Evolutionary conservation across 2,797 vertebrate species (phyloP), one percentile per base, ranked within the genome.

Genomic region (Oceanodroma leucorhoa): DNA sequence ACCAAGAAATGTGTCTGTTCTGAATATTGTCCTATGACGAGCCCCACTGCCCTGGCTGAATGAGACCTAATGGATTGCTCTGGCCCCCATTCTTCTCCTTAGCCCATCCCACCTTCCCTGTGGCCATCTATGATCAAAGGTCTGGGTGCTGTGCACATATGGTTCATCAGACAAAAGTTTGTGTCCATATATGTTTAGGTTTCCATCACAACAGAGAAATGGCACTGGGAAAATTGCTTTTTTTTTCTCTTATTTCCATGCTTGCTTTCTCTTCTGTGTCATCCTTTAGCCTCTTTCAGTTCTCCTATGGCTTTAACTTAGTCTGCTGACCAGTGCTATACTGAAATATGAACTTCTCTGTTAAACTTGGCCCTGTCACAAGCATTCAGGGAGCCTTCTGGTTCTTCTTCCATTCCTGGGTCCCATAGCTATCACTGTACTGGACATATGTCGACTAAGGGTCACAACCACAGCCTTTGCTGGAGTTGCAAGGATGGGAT

Each of bases 321-420:
- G 61, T 53, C 60, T 78, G 76, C 29, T 94, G 79, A 86, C 54
- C 46, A 76, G 32, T 62, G 36, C 46, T 86, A 36, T 20, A 61
- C 23, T 58, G 83, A 89, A 92, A 90, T 19, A 84, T 0, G 14
- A 69, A 86, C 80, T 88, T 83, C 15, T 76, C 41, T 90, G 7
- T 69, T 72, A 50, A 88, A 65, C 50, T 69, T 50, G 30, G 30
- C 73, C 14, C 41, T 48, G 20, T 9, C 38, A 71, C 40, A 90
- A 48, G 20, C 1, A 4, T 40, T 71, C 50, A 57, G 27, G 34
- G 73, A 70, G 45, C 4, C 6, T 70, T 89, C 22, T 50, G 41
- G 7, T 71, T 83, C 36, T 55, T 82, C 41, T 34, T 62, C 57
- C 41, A 10, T 58, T 34, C 30, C 61, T 64, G 18, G 3, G 17